phyloP scores from a whole-genome alignment of 2,797 vertebrate genomes.

The Hapalemur alaotrensis region DNA sequence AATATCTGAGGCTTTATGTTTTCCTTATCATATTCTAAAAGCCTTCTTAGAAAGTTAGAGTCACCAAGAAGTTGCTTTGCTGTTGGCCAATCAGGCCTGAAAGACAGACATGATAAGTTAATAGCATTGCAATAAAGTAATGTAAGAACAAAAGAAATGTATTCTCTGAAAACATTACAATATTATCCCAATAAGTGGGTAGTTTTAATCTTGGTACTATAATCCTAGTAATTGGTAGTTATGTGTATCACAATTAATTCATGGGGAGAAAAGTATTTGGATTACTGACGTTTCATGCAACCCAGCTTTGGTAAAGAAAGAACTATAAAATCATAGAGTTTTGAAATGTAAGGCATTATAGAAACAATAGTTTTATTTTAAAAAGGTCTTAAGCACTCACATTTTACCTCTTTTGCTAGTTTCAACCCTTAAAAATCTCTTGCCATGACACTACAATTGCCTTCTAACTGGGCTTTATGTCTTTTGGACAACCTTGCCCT shows the following conservation, averaged over 20 bases:
- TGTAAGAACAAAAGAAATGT: background rate
- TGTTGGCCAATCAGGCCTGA: slow-evolving; percentile 89
- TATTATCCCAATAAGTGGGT: background rate
- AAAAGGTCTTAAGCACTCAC: background rate
- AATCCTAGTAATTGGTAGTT: background rate
- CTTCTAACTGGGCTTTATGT: background rate
- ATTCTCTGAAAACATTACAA: background rate
- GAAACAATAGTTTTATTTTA: background rate
- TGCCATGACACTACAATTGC: background rate
- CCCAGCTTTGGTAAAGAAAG: background rate
- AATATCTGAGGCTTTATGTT: slow-evolving; percentile 90
- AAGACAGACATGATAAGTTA: slow-evolving; percentile 37
- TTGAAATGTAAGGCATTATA: background rate
- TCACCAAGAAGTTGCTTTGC: slow-evolving; percentile 91
- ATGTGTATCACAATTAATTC: background rate
- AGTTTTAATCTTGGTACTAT: background rate
- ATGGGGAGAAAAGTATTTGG: background rate
- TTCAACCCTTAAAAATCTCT: slow-evolving; percentile 23
- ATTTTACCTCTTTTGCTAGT: background rate
- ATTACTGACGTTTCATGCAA: background rate
- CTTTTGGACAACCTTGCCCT: background rate
- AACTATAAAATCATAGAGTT: background rate
- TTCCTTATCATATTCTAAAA: slow-evolving; percentile 90
- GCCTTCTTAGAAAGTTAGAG: slow-evolving; percentile 88
- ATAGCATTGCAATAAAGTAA: background rate